A percentile compares a stretch with the other conserved stretches of the same genome.
phyloP scores from a whole-genome alignment of 2,113 vertebrate genomes.

The Anseranas semipalmata region DNA sequence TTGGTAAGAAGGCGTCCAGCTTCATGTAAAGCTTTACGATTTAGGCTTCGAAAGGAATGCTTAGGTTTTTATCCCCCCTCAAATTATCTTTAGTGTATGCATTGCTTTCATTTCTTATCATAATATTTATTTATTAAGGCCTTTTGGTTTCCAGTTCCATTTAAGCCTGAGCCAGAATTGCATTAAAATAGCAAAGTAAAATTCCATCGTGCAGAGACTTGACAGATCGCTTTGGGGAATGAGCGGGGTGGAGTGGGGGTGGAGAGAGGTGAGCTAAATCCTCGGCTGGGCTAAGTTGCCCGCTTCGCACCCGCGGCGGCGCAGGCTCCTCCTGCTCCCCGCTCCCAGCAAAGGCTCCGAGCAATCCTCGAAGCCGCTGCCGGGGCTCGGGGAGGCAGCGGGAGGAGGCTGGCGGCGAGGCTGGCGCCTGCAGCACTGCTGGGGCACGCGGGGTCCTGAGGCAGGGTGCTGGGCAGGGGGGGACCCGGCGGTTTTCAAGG shows the following conservation, averaged over 20 bases:
- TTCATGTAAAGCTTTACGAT: conserved; percentile 61
- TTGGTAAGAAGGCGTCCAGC: conserved; percentile 26
- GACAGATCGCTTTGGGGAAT: conserved; percentile 79
- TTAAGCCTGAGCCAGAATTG: conserved; percentile 82
- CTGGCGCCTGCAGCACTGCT: not conserved
- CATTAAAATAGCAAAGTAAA: conserved; percentile 86
- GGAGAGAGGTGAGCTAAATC: conserved; percentile 60
- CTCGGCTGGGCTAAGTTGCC: not conserved
- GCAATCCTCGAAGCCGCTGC: not conserved
- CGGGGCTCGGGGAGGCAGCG: not conserved
- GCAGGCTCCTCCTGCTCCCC: not conserved
- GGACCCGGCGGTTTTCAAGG: not conserved
- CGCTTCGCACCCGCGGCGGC: not conserved
- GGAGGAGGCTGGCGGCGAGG: not conserved
- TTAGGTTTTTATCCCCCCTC: conserved; percentile 64
- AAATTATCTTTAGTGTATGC: conserved; percentile 75
- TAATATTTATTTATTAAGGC: conserved; percentile 87
- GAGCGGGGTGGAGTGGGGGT: conserved; percentile 68
- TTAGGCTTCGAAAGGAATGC: conserved; percentile 71
- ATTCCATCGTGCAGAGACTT: conserved; percentile 80
- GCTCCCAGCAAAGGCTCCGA: not conserved
- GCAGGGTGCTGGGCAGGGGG: not conserved
- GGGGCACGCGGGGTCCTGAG: not conserved
- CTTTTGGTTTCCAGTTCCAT: conserved; percentile 83
- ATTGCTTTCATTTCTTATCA: conserved; percentile 85